Evolutionary conservation across 2,888 invertebrate species (phyloP), one percentile per base, ranked within the genome.

Genomic region (Nasonia oneida): DNA sequence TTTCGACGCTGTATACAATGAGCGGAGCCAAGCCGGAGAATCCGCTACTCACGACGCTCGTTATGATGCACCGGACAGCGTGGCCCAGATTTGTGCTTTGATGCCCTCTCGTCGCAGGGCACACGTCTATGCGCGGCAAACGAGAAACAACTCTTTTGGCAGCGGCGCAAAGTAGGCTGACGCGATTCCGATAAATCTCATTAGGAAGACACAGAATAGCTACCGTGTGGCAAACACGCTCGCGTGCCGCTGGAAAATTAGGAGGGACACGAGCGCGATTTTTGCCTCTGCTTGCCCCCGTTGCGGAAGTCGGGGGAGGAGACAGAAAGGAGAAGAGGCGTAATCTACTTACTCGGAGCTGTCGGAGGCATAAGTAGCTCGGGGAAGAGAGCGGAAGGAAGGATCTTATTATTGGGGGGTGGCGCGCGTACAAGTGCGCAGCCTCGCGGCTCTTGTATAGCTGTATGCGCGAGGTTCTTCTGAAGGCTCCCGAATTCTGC

Each of bases 151-250:
- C n/a, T 33, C 33, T 23, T 71, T 53, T 37, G 10, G 6, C 37
- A 15, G 50, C 15, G 14, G 29, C 39, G 18, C 29, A 29, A 83
- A 73, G 70, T 84, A 74, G 79, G 74, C 74, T 84, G 64, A 18
- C 73, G 53, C 75, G 76, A 81, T 81, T 67, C 23, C 81, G 85
- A 85, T 85, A 85, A 81, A 85, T 85, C 77, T 85, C 85, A 85
- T 85, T 85, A 85, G 76, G 15, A n/a, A 39, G 47, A 74, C 57
- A 61, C 23, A 61, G 57, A 61, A n/a, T 39, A 61, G 76, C 33
- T 42, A 18, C 10, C 29, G 23, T 76, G 77, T 29, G 29, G 29
- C 29, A 29, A 29, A 67, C 14, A 12, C 23, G 73, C 47, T 73
- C 57, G 29, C 73, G 57, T 47, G 67, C 47, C 29, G 79, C 42